Conservation (phyloP, 1,140 invertebrate genomes). For the Odontomachus brunneus region DNA sequence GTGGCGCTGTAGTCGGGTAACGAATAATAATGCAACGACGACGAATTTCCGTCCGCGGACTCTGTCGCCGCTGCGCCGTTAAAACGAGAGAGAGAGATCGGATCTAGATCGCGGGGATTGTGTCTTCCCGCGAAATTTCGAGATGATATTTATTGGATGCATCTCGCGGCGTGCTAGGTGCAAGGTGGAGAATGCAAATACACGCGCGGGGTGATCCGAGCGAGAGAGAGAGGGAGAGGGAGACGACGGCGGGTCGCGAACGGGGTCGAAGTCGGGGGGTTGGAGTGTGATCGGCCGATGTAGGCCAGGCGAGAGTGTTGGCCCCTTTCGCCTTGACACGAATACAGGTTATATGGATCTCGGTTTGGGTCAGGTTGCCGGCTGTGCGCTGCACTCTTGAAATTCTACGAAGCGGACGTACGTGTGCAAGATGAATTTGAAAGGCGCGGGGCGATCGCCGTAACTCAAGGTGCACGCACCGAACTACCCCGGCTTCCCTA, state of each 20-base stretch:
- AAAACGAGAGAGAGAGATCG: too few species aligned
- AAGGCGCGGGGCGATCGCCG: neutral
- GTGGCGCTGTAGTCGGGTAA: too few species aligned
- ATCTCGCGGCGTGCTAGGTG: constrained; percentile 18
- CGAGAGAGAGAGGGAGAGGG: neutral
- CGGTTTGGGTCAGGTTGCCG: constrained; percentile 70
- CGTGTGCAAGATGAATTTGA: constrained; percentile 21
- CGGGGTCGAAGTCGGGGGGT: constrained; percentile 52
- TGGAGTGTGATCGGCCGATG: constrained; percentile 75
- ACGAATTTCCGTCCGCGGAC: too few species aligned
- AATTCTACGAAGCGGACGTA: constrained; percentile 56
- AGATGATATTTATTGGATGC: constrained; percentile 33
- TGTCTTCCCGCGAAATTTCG: neutral
- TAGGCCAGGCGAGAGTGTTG: constrained; percentile 81
- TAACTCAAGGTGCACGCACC: neutral
- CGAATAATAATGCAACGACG: too few species aligned
- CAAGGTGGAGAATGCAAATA: constrained; percentile 41
- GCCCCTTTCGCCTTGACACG: constrained; percentile 80
- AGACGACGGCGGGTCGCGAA: constrained; percentile 51
- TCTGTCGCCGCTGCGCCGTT: too few species aligned
- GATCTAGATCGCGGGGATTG: neutral
- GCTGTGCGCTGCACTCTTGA: constrained; percentile 66
- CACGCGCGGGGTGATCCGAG: constrained; percentile 25
- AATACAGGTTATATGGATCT: constrained; percentile 79
- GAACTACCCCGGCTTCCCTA: neutral